Base-by-base conservation (phyloP, 1,140 invertebrate genomes). In the Cyclargus thomasi region DNA sequence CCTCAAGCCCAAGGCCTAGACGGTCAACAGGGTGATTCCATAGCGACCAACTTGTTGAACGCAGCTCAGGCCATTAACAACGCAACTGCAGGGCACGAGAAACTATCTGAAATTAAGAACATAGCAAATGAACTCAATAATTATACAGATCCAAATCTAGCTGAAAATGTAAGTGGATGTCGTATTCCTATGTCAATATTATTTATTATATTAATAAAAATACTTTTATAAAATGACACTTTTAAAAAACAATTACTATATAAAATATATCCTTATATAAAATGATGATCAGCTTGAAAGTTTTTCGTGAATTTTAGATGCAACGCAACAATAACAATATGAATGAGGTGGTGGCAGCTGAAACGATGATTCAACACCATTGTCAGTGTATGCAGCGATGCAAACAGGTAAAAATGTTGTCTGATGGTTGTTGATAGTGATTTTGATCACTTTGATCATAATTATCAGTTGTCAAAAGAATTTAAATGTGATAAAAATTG, bases 361-460 rank as follows among this genome's bases (percentile, higher is more conserved):
- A 90, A 64, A 81, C 86, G 17, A 70, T 86, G 0, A 78, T 91
- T 17, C 81, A 79, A 62, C 83, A 90, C 64, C 86, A 91, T 64
- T 91, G 90, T 64, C 83, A 90, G 8, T 90, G 85, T 64, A 90
- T 91, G 90, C 83, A 91, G 57, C 82, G 79, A 2, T 91, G 89
- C 72, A 84, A 86, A 73, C 86, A 90, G 80, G 85, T 87, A 78
- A n/a, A n/a, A n/a, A n/a, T n/a, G n/a, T n/a, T n/a, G n/a, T n/a
- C n/a, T n/a, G n/a, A n/a, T n/a, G n/a, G n/a, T n/a, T n/a, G n/a
- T n/a, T n/a, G n/a, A n/a, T n/a, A n/a, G n/a, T n/a, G n/a, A n/a
- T n/a, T n/a, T n/a, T n/a, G n/a, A n/a, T n/a, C n/a, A n/a, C n/a
- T n/a, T n/a, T n/a, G n/a, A n/a, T n/a, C n/a, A n/a, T n/a, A n/a